Evolutionary conservation across 2,113 vertebrate genomes (phyloP), one percentile per base, ranked within the genome.

Genomic region (Gorsachius goisagi): DNA sequence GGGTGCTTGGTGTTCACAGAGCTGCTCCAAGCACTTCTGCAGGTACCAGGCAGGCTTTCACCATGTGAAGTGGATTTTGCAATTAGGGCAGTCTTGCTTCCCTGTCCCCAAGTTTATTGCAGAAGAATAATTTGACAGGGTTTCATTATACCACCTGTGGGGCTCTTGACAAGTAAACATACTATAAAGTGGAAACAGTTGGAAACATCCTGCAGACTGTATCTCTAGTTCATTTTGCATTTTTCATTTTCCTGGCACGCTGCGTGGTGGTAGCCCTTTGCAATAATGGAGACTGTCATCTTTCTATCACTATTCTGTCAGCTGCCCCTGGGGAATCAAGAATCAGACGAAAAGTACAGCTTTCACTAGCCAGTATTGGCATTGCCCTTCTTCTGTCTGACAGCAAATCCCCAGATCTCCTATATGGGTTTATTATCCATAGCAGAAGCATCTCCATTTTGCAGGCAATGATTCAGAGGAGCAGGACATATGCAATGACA

Each of bases 401-500:
- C 79, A 87, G 80, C 83, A 71, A 58, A 75, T 35, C 44, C 85
- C n/a, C 72, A 55, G 76, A 53, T 73, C 80, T 23, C 52, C 84
- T 58, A 15, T 7, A 3, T 3, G 6, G 28, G 15, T n/a, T 74
- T 39, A 67, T 55, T 24, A 55, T 18, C 63, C 59, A 1, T 4
- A 44, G 19, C 75, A 52, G 37, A 83, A 52, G 23, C 0, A 1
- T 39, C 63, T 33, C 93, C 9, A 6, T n/a, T 15, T 12, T 52
- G 59, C 72, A 30, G 60, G 73, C 60, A 47, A 22, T 2, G n/a
- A 78, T 41, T 88, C 60, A 4, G 45, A 55, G 62, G 58, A 90
- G 81, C 35, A 8, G 28, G 20, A 58, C 2, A 0, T 9, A 9
- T 0, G 22, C 1, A 2, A 3, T 20, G 66, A 21, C 66, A 19